Evolutionary conservation across 2,888 invertebrate species (phyloP).

Genomic region (Leptogaster cylindrica): DNA sequence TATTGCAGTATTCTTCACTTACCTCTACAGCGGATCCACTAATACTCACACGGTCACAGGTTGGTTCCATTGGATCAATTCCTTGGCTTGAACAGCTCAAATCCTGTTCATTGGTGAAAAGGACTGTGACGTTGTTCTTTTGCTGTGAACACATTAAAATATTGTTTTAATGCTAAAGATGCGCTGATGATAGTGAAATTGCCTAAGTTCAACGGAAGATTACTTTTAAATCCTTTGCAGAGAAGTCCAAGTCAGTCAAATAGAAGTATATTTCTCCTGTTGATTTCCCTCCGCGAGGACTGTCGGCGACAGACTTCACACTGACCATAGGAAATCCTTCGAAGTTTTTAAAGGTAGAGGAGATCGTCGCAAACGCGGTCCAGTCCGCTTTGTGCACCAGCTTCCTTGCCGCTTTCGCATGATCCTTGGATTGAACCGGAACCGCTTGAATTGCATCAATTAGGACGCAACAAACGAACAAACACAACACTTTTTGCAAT

Average conservation of each 20-base stretch:
- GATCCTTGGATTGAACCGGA: conserved; percentile 49
- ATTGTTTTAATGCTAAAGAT: background rate
- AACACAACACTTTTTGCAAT: background rate
- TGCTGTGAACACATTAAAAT: conserved; percentile 49
- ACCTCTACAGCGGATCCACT: conserved; percentile 54
- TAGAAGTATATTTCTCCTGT: conserved; percentile 59
- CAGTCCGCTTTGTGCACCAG: conserved; percentile 58
- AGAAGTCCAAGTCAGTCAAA: conserved; percentile 60
- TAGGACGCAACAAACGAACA: background rate
- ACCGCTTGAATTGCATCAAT: background rate
- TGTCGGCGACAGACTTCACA: conserved; percentile 59
- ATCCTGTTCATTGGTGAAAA: conserved; percentile 57
- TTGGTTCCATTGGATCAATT: conserved; percentile 61
- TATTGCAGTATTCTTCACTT: background rate
- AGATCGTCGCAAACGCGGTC: conserved; percentile 59
- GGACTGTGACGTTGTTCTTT: conserved; percentile 56
- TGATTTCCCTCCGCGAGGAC: conserved; percentile 51
- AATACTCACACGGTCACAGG: conserved; percentile 55
- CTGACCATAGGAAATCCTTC: conserved; percentile 60
- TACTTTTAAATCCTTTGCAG: conserved; percentile 55
- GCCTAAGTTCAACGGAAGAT: background rate
- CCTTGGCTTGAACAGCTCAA: conserved; percentile 53
- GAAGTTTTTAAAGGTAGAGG: conserved; percentile 52
- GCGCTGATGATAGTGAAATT: background rate
- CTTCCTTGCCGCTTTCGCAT: conserved; percentile 57